Percentiles rank a stretch among this genome's conserved stretches.
Evolutionary conservation across 2,797 vertebrate genomes (phyloP).

Genomic region (Enteromius viviparus): DNA sequence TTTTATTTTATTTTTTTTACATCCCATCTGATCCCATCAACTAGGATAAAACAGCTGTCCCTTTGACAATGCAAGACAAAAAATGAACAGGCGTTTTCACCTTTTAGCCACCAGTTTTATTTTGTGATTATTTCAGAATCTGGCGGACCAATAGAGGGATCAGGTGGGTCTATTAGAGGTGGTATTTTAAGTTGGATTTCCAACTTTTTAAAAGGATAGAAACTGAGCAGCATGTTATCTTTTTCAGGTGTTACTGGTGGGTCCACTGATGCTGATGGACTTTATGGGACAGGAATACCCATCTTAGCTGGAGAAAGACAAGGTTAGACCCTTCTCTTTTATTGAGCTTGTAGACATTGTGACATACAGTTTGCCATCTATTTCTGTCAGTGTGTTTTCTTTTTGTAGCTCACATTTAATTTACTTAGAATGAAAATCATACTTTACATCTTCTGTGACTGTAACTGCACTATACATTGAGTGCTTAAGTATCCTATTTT

Average conservation of each 20-base stretch:
- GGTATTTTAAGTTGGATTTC: slow-evolving; percentile 18
- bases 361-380: background rate
- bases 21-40: slow-evolving; percentile 4
- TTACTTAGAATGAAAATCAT: background rate
- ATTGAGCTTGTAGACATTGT: background rate
- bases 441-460: background rate
- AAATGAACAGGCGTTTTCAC: background rate
- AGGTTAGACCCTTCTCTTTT: slow-evolving; percentile 64
- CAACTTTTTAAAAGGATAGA: background rate
- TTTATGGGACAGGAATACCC: slow-evolving; percentile 75
- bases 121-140: slow-evolving; percentile 63
- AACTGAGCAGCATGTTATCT: slow-evolving; percentile 26
- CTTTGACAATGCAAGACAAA: background rate
- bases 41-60: background rate
- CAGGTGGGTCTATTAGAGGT: slow-evolving; percentile 69
- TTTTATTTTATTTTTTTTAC: background rate
- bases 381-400: background rate
- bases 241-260: slow-evolving; percentile 68
- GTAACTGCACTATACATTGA: background rate
- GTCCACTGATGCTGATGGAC: slow-evolving; percentile 59
- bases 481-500: background rate
- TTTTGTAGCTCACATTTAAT: background rate
- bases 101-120: slow-evolving; percentile 39
- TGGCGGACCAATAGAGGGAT: slow-evolving; percentile 73
- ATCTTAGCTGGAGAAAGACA: slow-evolving; percentile 70